Evolutionary conservation across 2,888 invertebrate genomes (phyloP), one percentile per base, ranked within the genome.

Genomic region (Cheilosia impressa): DNA sequence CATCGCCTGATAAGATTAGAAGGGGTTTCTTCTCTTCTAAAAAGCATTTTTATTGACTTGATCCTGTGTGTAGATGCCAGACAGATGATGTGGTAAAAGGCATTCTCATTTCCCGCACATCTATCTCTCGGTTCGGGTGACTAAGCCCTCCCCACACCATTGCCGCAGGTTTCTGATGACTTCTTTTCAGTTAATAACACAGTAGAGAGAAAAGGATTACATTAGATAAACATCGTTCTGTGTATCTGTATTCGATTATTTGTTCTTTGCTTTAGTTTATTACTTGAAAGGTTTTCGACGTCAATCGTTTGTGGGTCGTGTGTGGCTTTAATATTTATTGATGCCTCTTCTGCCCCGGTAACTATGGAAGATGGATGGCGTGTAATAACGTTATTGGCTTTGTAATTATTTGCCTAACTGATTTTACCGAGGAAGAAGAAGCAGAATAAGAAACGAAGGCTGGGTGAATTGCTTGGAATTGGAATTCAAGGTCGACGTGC

Each of bases 231-330:
- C 60, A 76, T 82, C 82, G 60, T 77, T 71, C 71, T 82, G 71
- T 72, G 77, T 77, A 77, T 72, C 69, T 65, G 77, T 66, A 82
- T 82, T 77, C 77, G 82, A 38, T 38, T 38, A 82, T 82, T 77
- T 71, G 65, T 41, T 52, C 58, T 77, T 77, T 72, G 66, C 76
- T 75, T 75, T 50, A 52, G 58, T 71, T 77, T 82, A 66, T 66
- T 72, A 77, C 17, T 19, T 60, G 66, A 78, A 78, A 78, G 60
- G 78, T 47, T 75, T 65, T 2, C 65, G 43, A 41, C 41, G 57
- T 58, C 27, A 31, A 63, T 73, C 63, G 63, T 73, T 63, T 63
- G 55, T 63, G 63, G 73, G 55, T 7, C 53, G 31, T 53, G 53
- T 53, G 41, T 17, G 53, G 45, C 45, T 63, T 53, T 38, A 45